Evolutionary conservation across 92 coral and sea anemone species (phyloP).

Genomic region (Plumapathes pennacea): DNA sequence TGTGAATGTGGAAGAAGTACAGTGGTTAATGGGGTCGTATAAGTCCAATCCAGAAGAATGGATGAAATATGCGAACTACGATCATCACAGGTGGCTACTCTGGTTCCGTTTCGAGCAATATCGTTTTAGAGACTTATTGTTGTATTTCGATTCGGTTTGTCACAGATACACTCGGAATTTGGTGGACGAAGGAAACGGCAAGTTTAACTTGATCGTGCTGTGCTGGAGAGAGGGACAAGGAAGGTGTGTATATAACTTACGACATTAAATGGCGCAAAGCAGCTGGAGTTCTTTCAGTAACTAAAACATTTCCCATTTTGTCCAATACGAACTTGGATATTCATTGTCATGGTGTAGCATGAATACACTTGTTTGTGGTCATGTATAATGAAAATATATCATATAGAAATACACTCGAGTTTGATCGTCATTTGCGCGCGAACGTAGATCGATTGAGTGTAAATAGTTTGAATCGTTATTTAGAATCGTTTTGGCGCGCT

Average conservation of each 20-base stretch:
- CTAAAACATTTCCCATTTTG: too few species aligned
- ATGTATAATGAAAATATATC: too few species aligned
- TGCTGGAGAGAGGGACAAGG: conserved; percentile 99
- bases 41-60: conserved; percentile 78
- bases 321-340: too few species aligned
- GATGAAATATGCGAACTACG: conserved; percentile 82
- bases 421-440: too few species aligned
- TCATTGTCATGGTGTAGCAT: too few species aligned
- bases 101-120: background rate
- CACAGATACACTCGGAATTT: conserved; percentile 87
- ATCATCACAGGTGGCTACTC: conserved; percentile 78
- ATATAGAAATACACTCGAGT: too few species aligned
- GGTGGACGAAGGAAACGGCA: conserved; percentile 97
- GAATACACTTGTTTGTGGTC: too few species aligned
- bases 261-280: too few species aligned
- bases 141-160: background rate
- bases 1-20: conserved; percentile 80
- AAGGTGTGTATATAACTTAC: conserved; percentile 63
- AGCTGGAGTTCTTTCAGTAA: too few species aligned
- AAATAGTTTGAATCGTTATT: too few species aligned
- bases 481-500: too few species aligned
- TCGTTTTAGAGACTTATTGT: background rate
- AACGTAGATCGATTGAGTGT: too few species aligned
- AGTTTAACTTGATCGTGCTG: conserved; percentile 82
- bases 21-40: conserved; percentile 69